Evolutionary conservation across 2,113 vertebrate species (phyloP).

Genomic region (Cariama cristata): DNA sequence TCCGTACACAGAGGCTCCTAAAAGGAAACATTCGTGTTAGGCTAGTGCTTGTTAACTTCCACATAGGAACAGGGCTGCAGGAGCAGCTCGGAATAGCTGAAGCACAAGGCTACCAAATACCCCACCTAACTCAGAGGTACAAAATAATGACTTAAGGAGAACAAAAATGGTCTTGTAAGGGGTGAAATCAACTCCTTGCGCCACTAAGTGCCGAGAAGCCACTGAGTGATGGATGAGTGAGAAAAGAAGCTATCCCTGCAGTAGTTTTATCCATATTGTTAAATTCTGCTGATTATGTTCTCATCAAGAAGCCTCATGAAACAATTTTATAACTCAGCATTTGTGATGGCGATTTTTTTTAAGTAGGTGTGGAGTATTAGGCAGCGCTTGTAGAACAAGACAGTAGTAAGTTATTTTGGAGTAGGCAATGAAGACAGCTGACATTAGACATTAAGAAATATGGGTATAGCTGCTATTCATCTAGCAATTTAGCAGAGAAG

Average conservation of each 20-base stretch:
- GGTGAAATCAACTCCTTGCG: not conserved
- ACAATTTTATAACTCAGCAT: not conserved
- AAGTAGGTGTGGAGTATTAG: not conserved
- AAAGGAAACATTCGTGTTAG: not conserved
- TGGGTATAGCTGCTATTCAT: fast-evolving
- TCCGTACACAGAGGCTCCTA: not conserved
- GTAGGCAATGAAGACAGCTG: not conserved
- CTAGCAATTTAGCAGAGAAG: not conserved
- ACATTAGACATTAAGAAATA: not conserved
- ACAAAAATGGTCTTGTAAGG: not conserved
- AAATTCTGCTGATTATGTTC: not conserved
- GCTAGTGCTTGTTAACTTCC: not conserved
- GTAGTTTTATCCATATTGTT: not conserved
- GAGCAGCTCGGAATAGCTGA: not conserved
- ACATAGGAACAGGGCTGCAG: not conserved
- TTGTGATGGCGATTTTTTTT: not conserved
- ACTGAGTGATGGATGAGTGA: not conserved
- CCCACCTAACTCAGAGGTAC: not conserved
- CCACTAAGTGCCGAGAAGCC: not conserved
- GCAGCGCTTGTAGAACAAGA: not conserved
- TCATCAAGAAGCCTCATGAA: not conserved
- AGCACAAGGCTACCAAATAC: not conserved
- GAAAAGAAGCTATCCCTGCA: not conserved
- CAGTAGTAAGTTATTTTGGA: not conserved
- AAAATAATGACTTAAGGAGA: not conserved